phyloP scores from a whole-genome alignment of 1,140 invertebrate genomes.

The Drosophila eugracilis region DNA sequence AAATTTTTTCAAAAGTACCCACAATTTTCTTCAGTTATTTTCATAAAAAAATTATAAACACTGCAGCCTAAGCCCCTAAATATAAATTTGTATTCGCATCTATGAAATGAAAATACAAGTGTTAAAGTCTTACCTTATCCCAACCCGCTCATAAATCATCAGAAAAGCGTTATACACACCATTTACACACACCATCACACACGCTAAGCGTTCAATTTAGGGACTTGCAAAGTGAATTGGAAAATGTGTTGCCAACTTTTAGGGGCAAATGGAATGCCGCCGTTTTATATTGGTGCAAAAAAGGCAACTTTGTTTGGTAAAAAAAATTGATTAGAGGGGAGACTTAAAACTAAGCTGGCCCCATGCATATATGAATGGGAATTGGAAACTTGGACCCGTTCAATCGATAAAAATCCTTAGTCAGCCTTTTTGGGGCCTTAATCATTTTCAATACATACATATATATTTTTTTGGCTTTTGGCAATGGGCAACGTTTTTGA shows the following conservation, averaged over 20 bases:
- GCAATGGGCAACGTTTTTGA: constrained; percentile 30
- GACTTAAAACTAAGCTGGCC: constrained; percentile 63
- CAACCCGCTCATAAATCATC: constrained; percentile 30
- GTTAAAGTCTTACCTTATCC: constrained; percentile 11
- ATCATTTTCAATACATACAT: constrained; percentile 55
- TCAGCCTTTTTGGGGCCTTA: constrained; percentile 49
- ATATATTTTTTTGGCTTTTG: constrained; percentile 16
- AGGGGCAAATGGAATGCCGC: constrained; percentile 21
- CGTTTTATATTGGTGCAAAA: constrained; percentile 29
- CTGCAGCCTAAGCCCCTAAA: no score
- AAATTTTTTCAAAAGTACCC: no score
- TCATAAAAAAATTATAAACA: no score
- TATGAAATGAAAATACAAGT: constrained; percentile 6
- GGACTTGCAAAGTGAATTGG: constrained; percentile 46
- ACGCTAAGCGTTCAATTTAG: constrained; percentile 36
- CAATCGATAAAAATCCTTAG: constrained; percentile 54
- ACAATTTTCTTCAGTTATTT: no score
- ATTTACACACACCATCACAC: neutral
- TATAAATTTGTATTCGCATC: neutral
- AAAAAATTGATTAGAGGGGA: constrained; percentile 65
- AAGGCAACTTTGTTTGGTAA: constrained; percentile 49
- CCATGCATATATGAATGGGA: constrained; percentile 43
- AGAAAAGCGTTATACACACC: constrained; percentile 4
- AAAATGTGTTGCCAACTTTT: constrained; percentile 33
- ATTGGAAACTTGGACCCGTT: constrained; percentile 34